Evolutionary conservation across 2,113 vertebrate species (phyloP), one percentile per base, ranked within the genome.

Genomic region (Nycticebus coucang): DNA sequence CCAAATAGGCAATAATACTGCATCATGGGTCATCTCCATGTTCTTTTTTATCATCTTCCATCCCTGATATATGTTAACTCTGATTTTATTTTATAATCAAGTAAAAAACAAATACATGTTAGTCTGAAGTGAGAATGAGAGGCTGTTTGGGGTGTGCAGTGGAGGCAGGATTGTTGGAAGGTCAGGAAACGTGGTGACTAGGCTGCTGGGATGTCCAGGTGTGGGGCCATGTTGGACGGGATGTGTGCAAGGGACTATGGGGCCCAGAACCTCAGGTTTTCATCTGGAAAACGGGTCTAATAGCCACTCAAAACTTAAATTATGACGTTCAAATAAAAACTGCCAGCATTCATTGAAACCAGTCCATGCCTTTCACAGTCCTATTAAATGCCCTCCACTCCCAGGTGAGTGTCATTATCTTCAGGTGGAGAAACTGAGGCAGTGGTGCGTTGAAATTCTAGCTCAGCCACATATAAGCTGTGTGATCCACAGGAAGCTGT

Each of bases 61-160:
- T 55, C 71, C 68, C 87, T 78, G 37, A 30, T 35, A 28, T 19
- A 17, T 26, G 11, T 74, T 69, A 71, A 57, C 33, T 24, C 28
- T 41, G 45, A 21, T 57, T 93, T 80, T 59, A 79, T 69, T 95
- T 89, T 89, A 45, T 82, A 86, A 71, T 72, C 22, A 57, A 84
- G 50, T 57, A n/a, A 66, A 85, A 64, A 68, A 62, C 77, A 85
- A 93, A 64, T 26, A 19, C 21, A 60, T 35, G 28, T 59, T 55
- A 78, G 78, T 74, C 35, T 64, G 74, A 83, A 0, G 7, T 37
- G 17, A 41, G 69, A 17, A 53, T 0, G 17, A 81, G 79, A 74
- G 77, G 3, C 9, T 5, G 59, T 8, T 14, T 4, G 8, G 62
- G 35, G 74, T 24, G 26, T 30, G 1, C 33, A 62, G 50, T 41